Conservation (phyloP, 1,140 invertebrate species). For the Cydia splendana region DNA sequence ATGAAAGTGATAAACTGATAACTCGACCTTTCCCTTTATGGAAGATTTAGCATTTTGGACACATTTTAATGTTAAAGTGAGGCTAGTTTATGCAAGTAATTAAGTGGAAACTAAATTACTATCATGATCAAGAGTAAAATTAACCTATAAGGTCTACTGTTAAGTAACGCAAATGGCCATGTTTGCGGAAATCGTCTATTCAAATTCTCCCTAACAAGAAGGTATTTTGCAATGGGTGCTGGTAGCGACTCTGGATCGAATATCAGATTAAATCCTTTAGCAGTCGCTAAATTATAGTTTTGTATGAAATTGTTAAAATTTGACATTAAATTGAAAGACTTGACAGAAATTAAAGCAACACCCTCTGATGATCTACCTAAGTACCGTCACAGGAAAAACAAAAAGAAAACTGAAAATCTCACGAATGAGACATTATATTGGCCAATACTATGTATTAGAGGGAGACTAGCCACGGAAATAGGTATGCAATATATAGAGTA, state of each 20-base stretch:
- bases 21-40: neutral
- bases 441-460: too few species aligned
- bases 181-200: constrained; percentile 16
- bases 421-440: too few species aligned
- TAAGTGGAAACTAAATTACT: neutral
- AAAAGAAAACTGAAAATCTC: too few species aligned
- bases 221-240: constrained; percentile 21
- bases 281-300: neutral
- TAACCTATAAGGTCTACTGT: constrained; percentile 21
- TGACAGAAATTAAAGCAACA: neutral
- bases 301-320: neutral
- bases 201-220: constrained; percentile 5
- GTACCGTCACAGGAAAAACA: too few species aligned
- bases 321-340: neutral
- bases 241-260: neutral
- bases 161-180: constrained; percentile 15
- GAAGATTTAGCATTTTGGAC: neutral
- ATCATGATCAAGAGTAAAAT: constrained; percentile 7
- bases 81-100: constrained; percentile 15
- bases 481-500: too few species aligned
- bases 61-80: neutral
- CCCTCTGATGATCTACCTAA: too few species aligned
- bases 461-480: too few species aligned
- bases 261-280: neutral
- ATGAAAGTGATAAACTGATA: constrained; percentile 8